Conservation (phyloP, 2,888 invertebrate species). For the Tetramorium bicarinatum region DNA sequence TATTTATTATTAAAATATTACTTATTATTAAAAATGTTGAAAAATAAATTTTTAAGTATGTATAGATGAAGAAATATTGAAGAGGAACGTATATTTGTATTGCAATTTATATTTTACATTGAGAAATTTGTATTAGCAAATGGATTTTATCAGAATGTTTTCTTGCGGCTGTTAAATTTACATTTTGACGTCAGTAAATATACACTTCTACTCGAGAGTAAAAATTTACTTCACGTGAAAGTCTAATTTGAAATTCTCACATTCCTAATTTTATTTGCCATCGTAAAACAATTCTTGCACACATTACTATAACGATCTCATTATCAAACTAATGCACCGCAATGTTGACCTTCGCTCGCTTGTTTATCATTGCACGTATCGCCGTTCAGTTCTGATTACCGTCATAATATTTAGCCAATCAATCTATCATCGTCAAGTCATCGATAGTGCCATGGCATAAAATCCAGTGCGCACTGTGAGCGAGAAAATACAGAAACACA, state of each 20-base stretch:
- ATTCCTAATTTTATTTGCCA: not conserved
- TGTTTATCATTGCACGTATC: slow-evolving; percentile 27
- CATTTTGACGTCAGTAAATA: not conserved
- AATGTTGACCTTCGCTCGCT: not conserved
- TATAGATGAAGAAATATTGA: not conserved
- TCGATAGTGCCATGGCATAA: slow-evolving; percentile 7
- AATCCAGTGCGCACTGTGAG: not conserved
- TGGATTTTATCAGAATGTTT: too few relatives aligned
- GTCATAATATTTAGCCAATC: slow-evolving; percentile 33
- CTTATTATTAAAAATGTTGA: not conserved
- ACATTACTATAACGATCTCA: not conserved
- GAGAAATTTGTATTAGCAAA: not conserved
- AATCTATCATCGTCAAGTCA: slow-evolving; percentile 3
- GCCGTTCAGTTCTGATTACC: not conserved
- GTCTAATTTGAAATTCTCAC: not conserved
- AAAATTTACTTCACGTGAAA: not conserved
- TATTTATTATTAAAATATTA: not conserved
- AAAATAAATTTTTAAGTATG: not conserved
- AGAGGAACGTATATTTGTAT: not conserved
- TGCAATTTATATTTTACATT: not conserved
- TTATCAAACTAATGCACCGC: slow-evolving; percentile 8
- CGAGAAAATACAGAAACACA: slow-evolving; percentile 6
- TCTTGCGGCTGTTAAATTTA: not conserved
- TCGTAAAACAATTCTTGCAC: not conserved
- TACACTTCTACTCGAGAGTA: not conserved